Evolutionary conservation across 2,888 invertebrate genomes (phyloP).

Genomic region (Petrolisthes manimaculis): DNA sequence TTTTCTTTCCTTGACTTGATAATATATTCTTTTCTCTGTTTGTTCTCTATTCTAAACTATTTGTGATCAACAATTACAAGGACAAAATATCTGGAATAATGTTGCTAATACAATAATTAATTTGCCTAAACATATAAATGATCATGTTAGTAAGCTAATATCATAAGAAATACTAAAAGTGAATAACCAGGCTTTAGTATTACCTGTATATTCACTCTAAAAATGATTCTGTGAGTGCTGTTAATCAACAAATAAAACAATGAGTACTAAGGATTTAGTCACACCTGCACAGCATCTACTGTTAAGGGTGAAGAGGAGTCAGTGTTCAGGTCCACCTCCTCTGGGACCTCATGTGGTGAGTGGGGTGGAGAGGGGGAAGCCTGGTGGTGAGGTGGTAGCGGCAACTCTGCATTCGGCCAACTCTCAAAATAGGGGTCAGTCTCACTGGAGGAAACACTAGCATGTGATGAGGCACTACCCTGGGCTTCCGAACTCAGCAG

Average conservation of each 20-base stretch:
- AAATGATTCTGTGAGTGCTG: neutral
- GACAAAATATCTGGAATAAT: neutral
- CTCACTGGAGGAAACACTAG: constrained; percentile 14
- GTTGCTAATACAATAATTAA: neutral
- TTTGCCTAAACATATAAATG: too few species aligned
- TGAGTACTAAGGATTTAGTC: constrained; percentile 34
- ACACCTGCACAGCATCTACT: constrained; percentile 54
- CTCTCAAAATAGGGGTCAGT: constrained; percentile 5
- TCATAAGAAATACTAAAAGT: too few species aligned
- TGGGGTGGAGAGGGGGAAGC: neutral
- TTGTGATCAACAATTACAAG: neutral
- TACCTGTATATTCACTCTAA: too few species aligned
- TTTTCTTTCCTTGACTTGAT: too few species aligned
- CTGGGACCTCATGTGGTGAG: neutral
- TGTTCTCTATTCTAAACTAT: neutral
- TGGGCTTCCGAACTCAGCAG: neutral
- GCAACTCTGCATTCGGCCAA: neutral
- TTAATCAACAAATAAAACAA: neutral
- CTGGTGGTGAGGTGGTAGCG: constrained; percentile 2
- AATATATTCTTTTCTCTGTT: too few species aligned
- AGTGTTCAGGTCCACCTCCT: constrained; percentile 28
- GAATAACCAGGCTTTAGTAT: too few species aligned
- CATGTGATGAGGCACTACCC: neutral
- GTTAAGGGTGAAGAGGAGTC: constrained; percentile 20
- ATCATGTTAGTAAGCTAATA: too few species aligned